A percentile compares a stretch with the other conserved stretches of the same genome.
These are phyloP conservation scores for Ophion costatus DNA, from an alignment of 2,888 invertebrate genomes.

Conservation along the genomic window DNA sequence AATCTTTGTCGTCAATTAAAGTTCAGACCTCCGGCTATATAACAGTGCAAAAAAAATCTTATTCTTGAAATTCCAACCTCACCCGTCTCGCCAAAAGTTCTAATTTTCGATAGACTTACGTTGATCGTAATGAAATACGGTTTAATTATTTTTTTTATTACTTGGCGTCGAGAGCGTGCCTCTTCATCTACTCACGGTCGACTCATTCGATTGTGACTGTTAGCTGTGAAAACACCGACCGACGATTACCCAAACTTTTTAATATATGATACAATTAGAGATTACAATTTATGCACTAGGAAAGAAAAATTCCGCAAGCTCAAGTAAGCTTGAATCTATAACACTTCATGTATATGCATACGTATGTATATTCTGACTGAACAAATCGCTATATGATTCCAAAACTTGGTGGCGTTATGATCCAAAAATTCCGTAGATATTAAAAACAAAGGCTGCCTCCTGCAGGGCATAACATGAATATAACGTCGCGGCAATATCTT, in stretches of 20 bases:
- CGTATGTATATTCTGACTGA: slow-evolving; percentile 68
- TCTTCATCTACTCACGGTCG: too few relatives aligned
- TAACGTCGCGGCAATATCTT: slow-evolving; percentile 82
- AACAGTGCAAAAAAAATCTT: too few relatives aligned
- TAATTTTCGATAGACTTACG: too few relatives aligned
- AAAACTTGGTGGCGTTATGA: slow-evolving; percentile 60
- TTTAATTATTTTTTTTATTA: too few relatives aligned
- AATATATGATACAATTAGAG: background rate
- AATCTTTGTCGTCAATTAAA: too few relatives aligned
- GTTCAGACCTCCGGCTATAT: too few relatives aligned
- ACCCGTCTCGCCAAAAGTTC: too few relatives aligned
- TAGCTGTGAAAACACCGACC: background rate
- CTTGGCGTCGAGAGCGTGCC: too few relatives aligned
- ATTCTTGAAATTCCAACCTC: too few relatives aligned
- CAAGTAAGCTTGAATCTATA: slow-evolving; percentile 48
- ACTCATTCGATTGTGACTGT: background rate
- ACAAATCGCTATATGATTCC: slow-evolving; percentile 48
- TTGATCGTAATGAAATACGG: too few relatives aligned
- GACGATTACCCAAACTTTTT: background rate
- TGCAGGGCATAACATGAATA: slow-evolving; percentile 82
- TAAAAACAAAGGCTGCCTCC: slow-evolving; percentile 81
- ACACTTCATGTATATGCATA: slow-evolving; percentile 25
- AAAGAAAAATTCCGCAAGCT: too few relatives aligned
- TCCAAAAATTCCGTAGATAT: slow-evolving; percentile 73
- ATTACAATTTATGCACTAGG: background rate